Evolutionary conservation across 2,797 vertebrate genomes (phyloP).

Genomic region (Molossus alvarezi): DNA sequence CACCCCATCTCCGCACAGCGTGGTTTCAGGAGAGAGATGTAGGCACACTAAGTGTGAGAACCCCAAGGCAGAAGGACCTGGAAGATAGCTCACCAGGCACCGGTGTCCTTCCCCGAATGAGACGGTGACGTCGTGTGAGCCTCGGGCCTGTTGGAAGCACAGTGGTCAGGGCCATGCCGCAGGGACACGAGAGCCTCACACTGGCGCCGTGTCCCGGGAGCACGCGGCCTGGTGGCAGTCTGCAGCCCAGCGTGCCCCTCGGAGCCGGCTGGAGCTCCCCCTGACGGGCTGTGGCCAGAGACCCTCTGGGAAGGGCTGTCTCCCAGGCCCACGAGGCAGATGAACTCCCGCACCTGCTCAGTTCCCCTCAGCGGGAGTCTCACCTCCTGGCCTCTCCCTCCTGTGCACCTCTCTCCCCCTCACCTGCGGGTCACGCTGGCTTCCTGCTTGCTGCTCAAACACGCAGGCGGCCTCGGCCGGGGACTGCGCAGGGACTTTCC

Average conservation of each 20-base stretch:
- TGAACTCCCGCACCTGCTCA: not conserved
- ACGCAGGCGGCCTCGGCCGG: not conserved
- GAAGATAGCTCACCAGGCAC: not conserved
- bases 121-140: not conserved
- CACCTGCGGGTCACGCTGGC: not conserved
- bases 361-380: not conserved
- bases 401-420: no score
- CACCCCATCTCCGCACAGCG: not conserved
- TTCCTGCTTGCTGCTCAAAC: not conserved
- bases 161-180: no score
- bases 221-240: not conserved
- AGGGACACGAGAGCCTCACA: no score
- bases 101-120: no score
- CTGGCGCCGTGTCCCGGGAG: no score
- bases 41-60: no score
- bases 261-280: not conserved
- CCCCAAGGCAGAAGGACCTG: no score
- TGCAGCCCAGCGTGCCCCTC: not conserved
- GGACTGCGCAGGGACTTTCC: not conserved
- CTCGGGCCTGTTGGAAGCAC: not conserved
- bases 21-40: not conserved
- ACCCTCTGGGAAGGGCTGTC: not conserved
- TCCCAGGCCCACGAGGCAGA: no score
- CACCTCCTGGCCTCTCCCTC: not conserved
- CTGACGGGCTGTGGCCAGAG: not conserved